Evolutionary conservation across 2,797 vertebrate genomes (phyloP).

Genomic region (Coccyzus lansbergi): DNA sequence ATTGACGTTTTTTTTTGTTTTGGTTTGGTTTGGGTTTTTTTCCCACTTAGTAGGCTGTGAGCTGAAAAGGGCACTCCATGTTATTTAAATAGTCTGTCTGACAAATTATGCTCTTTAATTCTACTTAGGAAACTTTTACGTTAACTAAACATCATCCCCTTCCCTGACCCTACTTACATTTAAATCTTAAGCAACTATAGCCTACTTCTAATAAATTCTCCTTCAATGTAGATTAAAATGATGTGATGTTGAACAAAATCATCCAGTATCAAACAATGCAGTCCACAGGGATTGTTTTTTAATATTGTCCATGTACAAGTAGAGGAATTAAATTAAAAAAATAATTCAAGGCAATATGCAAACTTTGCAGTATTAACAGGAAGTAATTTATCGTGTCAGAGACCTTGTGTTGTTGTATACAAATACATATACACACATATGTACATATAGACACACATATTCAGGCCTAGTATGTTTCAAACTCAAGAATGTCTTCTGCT

Average conservation of each 20-base stretch:
- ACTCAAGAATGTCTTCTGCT: not conserved
- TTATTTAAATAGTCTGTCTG: constrained; percentile 52
- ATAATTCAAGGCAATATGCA: not conserved
- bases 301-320: constrained; percentile 3
- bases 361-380: constrained; percentile 21
- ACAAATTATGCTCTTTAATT: constrained; percentile 56
- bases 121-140: constrained; percentile 57
- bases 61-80: constrained; percentile 49
- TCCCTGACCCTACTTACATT: constrained; percentile 52
- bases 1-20: not conserved
- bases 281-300: not conserved
- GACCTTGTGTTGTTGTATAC: not conserved
- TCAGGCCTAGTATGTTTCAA: not conserved
- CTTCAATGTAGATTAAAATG: constrained; percentile 57
- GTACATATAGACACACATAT: not conserved
- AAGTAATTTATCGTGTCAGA: not conserved
- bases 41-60: not conserved
- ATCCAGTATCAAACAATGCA: constrained; percentile 20
- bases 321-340: constrained; percentile 10
- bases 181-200: constrained; percentile 65
- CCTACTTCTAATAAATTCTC: constrained; percentile 46
- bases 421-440: too few relatives aligned
- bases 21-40: too few relatives aligned
- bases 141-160: constrained; percentile 28
- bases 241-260: constrained; percentile 8